A percentile compares a stretch with the other conserved stretches of the same genome.
These are phyloP conservation scores for Bimastos eiseni DNA, from an alignment of 2,888 invertebrate genomes.

Conservation along the genomic window DNA sequence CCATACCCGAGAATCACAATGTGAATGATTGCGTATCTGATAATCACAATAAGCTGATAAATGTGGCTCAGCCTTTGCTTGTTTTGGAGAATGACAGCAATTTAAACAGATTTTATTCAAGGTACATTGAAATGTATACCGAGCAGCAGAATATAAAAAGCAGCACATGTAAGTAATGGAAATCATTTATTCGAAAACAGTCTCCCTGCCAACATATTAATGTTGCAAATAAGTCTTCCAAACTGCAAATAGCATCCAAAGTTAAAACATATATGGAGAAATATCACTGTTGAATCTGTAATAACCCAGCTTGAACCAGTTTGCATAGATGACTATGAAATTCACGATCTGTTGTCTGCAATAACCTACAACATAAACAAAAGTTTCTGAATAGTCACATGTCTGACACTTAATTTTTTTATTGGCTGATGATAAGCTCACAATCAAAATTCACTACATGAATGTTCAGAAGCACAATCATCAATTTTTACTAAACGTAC, in stretches of 20 bases:
- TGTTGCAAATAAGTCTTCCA: background rate
- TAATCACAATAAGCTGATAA: no score
- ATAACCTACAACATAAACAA: background rate
- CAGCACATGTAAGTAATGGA: background rate
- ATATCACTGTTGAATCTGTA: background rate
- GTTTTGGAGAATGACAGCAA: background rate
- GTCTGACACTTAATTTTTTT: background rate
- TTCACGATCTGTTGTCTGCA: slow-evolving; percentile 7
- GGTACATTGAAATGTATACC: background rate
- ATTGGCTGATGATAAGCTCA: background rate
- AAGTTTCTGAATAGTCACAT: background rate
- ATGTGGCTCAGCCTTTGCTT: no score
- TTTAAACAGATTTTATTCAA: background rate
- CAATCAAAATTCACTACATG: background rate
- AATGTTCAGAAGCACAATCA: no score
- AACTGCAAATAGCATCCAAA: background rate
- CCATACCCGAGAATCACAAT: no score
- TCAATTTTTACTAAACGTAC: background rate
- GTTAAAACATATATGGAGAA: background rate
- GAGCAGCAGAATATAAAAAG: background rate
- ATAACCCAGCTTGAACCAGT: slow-evolving; percentile 3
- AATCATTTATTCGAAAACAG: background rate
- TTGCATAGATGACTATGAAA: background rate
- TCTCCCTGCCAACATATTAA: background rate
- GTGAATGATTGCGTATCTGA: no score